Percentiles rank a stretch among this genome's conserved stretches.
These are phyloP conservation scores for Acomys russatus DNA, from an alignment of 2,797 vertebrate genomes.

Conservation along the genomic window DNA sequence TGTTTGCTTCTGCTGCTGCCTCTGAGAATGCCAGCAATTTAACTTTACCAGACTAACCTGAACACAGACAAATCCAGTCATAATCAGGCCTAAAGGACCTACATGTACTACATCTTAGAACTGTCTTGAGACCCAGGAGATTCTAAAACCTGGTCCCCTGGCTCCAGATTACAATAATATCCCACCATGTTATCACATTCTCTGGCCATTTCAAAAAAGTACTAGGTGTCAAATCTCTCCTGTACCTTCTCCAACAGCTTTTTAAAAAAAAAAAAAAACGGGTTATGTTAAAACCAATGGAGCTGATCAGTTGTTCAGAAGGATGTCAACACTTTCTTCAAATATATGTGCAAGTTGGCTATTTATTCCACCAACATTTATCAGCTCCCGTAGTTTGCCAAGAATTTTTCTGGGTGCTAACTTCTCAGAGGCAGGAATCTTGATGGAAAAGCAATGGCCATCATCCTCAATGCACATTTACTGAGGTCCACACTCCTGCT, in stretches of 20 bases:
- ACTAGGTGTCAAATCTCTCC: neutral
- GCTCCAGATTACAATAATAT: neutral
- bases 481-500: neutral
- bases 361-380: slow-evolving; percentile 51
- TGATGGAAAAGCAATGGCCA: neutral
- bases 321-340: slow-evolving; percentile 27
- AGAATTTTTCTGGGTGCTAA: slow-evolving; percentile 27
- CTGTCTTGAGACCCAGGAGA: neutral
- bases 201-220: slow-evolving; percentile 9
- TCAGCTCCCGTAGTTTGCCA: neutral
- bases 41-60: neutral
- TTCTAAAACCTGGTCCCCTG: neutral
- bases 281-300: slow-evolving; percentile 12
- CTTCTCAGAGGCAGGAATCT: slow-evolving; percentile 36
- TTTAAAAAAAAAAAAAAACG: neutral
- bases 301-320: slow-evolving; percentile 51
- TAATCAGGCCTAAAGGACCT: neutral
- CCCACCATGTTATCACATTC: neutral
- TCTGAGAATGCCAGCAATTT: neutral
- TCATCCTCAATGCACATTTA: neutral
- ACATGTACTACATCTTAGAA: neutral
- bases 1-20: neutral
- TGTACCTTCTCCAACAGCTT: neutral
- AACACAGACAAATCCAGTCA: neutral
- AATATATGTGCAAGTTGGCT: slow-evolving; percentile 16